Conservation (phyloP, 2,113 vertebrate genomes). For the Pterophyllum scalare region DNA sequence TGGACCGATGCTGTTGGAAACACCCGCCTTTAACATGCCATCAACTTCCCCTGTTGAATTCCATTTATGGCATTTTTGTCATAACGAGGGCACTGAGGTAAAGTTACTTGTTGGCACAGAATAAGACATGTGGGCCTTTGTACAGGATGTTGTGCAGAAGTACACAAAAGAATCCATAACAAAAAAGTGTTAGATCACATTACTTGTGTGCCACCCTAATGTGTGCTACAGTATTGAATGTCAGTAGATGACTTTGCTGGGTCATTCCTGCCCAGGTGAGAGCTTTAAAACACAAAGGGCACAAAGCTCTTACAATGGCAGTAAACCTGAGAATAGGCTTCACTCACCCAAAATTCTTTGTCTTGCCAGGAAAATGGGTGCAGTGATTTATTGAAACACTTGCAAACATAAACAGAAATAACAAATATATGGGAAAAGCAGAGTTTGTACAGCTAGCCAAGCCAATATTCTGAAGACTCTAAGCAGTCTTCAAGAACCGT, state of each 20-base stretch:
- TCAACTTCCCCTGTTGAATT: slow-evolving; percentile 46
- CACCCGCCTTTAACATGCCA: slow-evolving; percentile 21
- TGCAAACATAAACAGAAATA: too few relatives aligned
- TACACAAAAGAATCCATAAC: neutral
- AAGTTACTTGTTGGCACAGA: neutral
- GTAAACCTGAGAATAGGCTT: neutral
- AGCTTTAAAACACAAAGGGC: slow-evolving; percentile 6
- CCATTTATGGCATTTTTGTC: neutral
- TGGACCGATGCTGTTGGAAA: slow-evolving; percentile 10
- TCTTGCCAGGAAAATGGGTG: neutral
- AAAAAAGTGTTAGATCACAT: neutral
- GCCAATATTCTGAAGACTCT: too few relatives aligned
- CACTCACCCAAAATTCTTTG: neutral
- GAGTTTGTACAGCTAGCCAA: too few relatives aligned
- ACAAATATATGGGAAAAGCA: too few relatives aligned
- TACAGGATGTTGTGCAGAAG: neutral
- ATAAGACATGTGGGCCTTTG: neutral
- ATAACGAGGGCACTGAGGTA: neutral
- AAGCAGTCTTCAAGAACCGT: too few relatives aligned
- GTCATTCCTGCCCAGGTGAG: neutral
- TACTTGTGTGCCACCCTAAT: neutral
- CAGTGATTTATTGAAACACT: neutral
- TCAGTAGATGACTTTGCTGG: neutral
- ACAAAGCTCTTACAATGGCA: neutral
- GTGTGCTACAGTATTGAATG: neutral